Percentiles rank a stretch among this genome's conserved stretches.
These are phyloP conservation scores for Hedya salicella DNA, from an alignment of 2,888 invertebrate species.

Conservation along the genomic window DNA sequence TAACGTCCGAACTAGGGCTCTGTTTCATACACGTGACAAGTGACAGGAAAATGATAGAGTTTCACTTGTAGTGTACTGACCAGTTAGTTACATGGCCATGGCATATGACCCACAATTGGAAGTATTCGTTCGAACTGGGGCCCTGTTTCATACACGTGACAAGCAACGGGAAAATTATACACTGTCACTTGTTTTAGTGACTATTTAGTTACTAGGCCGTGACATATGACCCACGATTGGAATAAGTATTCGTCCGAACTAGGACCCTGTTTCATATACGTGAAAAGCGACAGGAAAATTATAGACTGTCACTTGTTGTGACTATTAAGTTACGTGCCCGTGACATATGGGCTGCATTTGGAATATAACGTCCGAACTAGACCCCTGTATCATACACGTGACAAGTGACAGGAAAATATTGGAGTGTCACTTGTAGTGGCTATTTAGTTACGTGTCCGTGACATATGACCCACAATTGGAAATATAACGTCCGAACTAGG, in stretches of 20 bases:
- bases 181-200: too few relatives aligned
- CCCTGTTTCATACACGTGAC: not conserved
- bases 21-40: not conserved
- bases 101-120: slow-evolving; percentile 17
- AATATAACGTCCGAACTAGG: slow-evolving; percentile 18
- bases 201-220: too few relatives aligned
- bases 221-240: too few relatives aligned
- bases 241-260: too few relatives aligned
- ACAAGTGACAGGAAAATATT: not conserved
- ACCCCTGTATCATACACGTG: not conserved
- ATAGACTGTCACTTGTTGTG: too few relatives aligned
- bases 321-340: slow-evolving; percentile 35
- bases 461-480: slow-evolving; percentile 17
- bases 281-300: too few relatives aligned
- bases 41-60: not conserved
- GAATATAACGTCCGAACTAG: slow-evolving; percentile 19
- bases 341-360: slow-evolving; percentile 16
- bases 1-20: slow-evolving; percentile 8
- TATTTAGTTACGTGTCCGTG: slow-evolving; percentile 30
- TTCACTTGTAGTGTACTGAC: too few relatives aligned
- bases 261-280: too few relatives aligned
- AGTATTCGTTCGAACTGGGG: slow-evolving; percentile 14
- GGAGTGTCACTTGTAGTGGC: too few relatives aligned
- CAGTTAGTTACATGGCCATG: slow-evolving; percentile 29
- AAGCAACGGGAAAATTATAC: not conserved